A percentile compares a stretch with the other conserved stretches of the same genome.
Evolutionary conservation across 2,888 invertebrate species (phyloP).

Genomic region (Sycophila texana): DNA sequence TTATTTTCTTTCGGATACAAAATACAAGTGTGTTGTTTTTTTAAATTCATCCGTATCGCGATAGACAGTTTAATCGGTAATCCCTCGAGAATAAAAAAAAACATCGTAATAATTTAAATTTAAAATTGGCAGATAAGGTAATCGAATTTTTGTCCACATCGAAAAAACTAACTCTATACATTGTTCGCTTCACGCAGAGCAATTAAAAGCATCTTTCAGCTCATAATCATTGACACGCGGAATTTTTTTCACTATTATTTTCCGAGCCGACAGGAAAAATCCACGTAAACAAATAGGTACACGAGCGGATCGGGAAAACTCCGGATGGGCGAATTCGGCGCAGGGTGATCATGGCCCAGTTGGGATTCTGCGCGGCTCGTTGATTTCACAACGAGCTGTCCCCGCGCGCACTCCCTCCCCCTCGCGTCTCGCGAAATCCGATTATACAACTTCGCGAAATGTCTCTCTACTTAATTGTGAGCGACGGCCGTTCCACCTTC

Average conservation of each 20-base stretch:
- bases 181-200: no score
- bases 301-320: neutral
- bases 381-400: neutral
- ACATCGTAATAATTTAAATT: no score
- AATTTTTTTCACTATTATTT: neutral
- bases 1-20: neutral
- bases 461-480: constrained; percentile 11
- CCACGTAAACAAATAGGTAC: neutral
- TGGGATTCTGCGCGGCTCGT: constrained; percentile 9
- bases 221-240: neutral
- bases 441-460: constrained; percentile 33
- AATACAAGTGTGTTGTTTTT: neutral
- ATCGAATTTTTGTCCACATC: no score
- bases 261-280: neutral
- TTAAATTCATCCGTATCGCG: no score
- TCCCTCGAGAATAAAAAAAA: no score
- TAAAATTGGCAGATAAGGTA: no score
- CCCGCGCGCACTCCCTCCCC: neutral
- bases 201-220: neutral
- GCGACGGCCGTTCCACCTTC: neutral
- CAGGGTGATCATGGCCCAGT: neutral
- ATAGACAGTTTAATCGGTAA: no score
- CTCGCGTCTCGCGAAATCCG: constrained; percentile 11
- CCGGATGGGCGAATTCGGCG: neutral
- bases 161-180: no score